Evolutionary conservation across 2,797 vertebrate genomes (phyloP).

Genomic region (Zalophus californianus): DNA sequence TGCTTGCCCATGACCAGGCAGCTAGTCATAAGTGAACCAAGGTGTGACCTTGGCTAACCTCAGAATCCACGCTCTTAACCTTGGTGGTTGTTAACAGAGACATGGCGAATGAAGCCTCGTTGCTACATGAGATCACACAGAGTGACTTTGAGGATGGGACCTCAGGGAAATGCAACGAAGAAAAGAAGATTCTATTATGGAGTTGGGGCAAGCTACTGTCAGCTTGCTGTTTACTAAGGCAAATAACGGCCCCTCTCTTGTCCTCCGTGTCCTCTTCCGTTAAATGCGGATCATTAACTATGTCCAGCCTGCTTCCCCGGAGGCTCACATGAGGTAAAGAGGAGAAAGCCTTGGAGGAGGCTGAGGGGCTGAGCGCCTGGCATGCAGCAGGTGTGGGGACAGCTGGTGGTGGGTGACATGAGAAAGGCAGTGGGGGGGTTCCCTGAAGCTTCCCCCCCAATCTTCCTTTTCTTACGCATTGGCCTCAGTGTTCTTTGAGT

Average conservation of each 20-base stretch:
- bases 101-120: rapidly evolving
- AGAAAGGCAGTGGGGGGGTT: not conserved
- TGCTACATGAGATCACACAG: not conserved
- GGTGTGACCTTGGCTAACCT: not conserved
- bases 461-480: not conserved
- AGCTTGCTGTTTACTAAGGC: not conserved
- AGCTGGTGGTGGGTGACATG: not conserved
- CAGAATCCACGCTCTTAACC: not conserved
- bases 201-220: not conserved
- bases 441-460: not conserved
- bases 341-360: not conserved
- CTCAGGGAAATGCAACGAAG: not conserved
- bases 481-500: not conserved
- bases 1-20: not conserved
- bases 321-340: not conserved
- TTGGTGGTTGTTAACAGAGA: not conserved
- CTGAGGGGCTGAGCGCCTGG: not conserved
- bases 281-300: not conserved
- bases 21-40: not conserved
- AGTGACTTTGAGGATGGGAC: not conserved
- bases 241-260: not conserved
- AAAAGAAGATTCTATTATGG: not conserved
- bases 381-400: not conserved
- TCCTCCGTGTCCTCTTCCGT: not conserved
- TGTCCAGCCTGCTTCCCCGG: not conserved